Percentiles rank a stretch among this genome's conserved stretches.
These are phyloP conservation scores for Charaxes varanes DNA, from an alignment of 1,140 invertebrate genomes.

Conservation along the genomic window DNA sequence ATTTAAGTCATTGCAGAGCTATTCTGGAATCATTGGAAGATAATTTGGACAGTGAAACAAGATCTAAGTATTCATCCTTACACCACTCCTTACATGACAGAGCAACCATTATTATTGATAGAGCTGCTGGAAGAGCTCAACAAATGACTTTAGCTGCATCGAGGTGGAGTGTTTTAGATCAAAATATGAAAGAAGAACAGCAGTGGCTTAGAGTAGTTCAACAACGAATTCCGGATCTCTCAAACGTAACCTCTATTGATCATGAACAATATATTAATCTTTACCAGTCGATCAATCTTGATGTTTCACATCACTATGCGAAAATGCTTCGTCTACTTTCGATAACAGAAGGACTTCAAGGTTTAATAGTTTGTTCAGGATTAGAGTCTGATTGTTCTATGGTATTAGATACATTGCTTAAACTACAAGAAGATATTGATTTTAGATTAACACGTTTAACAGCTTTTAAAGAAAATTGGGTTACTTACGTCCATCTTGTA, in stretches of 20 bases:
- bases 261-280: constrained; percentile 89
- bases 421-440: constrained; percentile 83
- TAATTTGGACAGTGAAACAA: constrained; percentile 86
- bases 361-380: constrained; percentile 81
- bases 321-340: constrained; percentile 82
- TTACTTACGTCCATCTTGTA: constrained; percentile 80
- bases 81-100: constrained; percentile 84
- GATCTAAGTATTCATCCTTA: constrained; percentile 81
- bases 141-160: constrained; percentile 88
- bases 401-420: constrained; percentile 80
- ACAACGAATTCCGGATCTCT: constrained; percentile 85
- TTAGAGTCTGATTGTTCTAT: constrained; percentile 81
- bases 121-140: constrained; percentile 84
- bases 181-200: constrained; percentile 86
- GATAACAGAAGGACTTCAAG: constrained; percentile 83
- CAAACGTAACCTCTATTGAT: constrained; percentile 84
- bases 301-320: constrained; percentile 85
- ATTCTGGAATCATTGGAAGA: constrained; percentile 89
- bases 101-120: constrained; percentile 84
- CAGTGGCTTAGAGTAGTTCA: constrained; percentile 87
- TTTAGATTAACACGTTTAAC: constrained; percentile 80
- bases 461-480: constrained; percentile 85
- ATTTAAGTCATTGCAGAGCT: constrained; percentile 87
- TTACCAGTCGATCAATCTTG: constrained; percentile 85
- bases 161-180: constrained; percentile 86